Evolutionary conservation across 1,140 invertebrate species (phyloP).

Genomic region (Lordiphosa clarofinis): DNA sequence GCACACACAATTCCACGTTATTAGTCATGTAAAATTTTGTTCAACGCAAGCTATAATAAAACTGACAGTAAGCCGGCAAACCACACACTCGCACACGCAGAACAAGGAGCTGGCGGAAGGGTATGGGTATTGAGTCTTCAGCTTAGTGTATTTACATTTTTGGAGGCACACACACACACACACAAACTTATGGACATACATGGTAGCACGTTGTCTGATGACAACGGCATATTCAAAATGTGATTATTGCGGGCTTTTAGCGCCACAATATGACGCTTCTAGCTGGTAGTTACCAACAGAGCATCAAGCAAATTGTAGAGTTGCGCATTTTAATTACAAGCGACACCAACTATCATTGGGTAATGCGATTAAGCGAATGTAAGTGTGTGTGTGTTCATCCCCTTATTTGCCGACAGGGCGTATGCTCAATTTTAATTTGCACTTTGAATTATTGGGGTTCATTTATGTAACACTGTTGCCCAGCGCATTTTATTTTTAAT

Average conservation of each 20-base stretch:
- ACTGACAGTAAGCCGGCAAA: slow-evolving; percentile 41
- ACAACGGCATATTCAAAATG: slow-evolving; percentile 27
- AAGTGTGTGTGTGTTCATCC: slow-evolving; percentile 5
- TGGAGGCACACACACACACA: slow-evolving; percentile 15
- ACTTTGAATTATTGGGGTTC: slow-evolving; percentile 57
- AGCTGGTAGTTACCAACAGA: slow-evolving; percentile 4
- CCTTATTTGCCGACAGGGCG: slow-evolving; percentile 12
- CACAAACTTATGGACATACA: background rate
- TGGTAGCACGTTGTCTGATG: slow-evolving; percentile 5
- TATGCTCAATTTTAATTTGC: slow-evolving; percentile 69
- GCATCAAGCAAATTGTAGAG: slow-evolving; percentile 15
- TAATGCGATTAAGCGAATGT: slow-evolving; percentile 61
- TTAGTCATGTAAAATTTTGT: slow-evolving; percentile 70
- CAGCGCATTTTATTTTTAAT: slow-evolving; percentile 1
- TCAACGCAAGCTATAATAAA: slow-evolving; percentile 59
- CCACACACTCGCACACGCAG: slow-evolving; percentile 3
- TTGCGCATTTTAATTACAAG: slow-evolving; percentile 53
- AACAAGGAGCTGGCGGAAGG: background rate
- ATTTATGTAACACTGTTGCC: slow-evolving; percentile 54
- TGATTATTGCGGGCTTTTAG: slow-evolving; percentile 46
- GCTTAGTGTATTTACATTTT: slow-evolving; percentile 40
- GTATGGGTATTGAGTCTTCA: slow-evolving; percentile 7
- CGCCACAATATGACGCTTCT: slow-evolving; percentile 10
- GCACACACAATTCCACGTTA: slow-evolving; percentile 46
- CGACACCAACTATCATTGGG: slow-evolving; percentile 57